phyloP scores from a whole-genome alignment of 2,888 invertebrate species.

The Orthosia cruda region DNA sequence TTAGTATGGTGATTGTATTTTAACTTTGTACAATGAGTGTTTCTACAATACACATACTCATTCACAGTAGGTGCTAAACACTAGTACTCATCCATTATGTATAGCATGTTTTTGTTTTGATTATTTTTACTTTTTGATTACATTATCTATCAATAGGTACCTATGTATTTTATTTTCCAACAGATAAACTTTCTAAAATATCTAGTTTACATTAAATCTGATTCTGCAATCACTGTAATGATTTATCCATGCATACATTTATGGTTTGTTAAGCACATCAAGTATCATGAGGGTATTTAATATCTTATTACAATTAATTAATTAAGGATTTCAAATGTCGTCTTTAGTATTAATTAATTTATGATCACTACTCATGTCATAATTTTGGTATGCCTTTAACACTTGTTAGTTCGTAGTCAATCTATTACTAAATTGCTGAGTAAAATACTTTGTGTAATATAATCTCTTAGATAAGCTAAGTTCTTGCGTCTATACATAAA shows the following conservation, averaged over 20 bases:
- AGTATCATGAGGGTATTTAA: too few relatives aligned
- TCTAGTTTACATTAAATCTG: neutral
- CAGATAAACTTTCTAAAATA: neutral
- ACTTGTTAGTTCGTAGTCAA: neutral
- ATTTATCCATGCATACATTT: neutral
- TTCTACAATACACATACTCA: slow-evolving; percentile 32
- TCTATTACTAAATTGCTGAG: neutral
- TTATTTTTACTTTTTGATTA: slow-evolving; percentile 20
- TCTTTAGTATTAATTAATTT: neutral
- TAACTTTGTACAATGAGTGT: slow-evolving; percentile 29
- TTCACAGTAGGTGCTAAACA: slow-evolving; percentile 16
- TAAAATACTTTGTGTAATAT: neutral
- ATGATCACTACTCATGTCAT: neutral
- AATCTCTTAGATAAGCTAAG: neutral
- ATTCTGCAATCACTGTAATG: neutral
- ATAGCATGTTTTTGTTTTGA: slow-evolving; percentile 27
- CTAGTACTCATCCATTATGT: slow-evolving; percentile 17
- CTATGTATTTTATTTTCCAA: neutral
- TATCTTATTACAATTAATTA: neutral
- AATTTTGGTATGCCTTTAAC: neutral
- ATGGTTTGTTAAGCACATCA: neutral
- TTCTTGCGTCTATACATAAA: neutral
- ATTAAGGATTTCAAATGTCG: neutral
- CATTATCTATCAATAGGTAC: slow-evolving; percentile 1
- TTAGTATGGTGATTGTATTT: slow-evolving; percentile 41